phyloP scores from a whole-genome alignment of 2,113 vertebrate genomes.

The Toxostoma redivivum region DNA sequence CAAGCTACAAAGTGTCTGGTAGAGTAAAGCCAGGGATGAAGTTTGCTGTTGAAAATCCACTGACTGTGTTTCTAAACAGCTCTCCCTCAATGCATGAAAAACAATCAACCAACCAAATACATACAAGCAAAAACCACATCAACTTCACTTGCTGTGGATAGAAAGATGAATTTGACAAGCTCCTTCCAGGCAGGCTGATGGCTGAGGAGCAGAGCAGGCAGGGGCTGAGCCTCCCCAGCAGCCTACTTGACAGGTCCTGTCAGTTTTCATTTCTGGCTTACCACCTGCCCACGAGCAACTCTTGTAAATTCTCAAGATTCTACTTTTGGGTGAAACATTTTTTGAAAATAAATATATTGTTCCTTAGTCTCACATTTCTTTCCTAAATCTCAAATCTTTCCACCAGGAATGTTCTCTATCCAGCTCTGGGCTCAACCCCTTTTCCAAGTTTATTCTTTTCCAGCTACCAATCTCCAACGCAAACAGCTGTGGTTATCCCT shows the following conservation, averaged over 20 bases:
- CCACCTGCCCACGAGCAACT: not conserved
- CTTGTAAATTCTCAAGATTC: not conserved
- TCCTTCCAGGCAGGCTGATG: conserved; percentile 4
- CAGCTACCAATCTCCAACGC: not conserved
- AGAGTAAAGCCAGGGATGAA: not conserved
- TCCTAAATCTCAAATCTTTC: not conserved
- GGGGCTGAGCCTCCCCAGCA: not conserved
- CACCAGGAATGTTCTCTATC: not conserved
- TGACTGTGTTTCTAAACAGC: not conserved
- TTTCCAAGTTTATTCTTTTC: not conserved
- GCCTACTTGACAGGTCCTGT: conserved; percentile 2
- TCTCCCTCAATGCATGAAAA: fast-evolving
- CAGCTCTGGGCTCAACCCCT: not conserved
- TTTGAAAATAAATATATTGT: not conserved
- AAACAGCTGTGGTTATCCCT: not conserved
- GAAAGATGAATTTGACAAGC: not conserved
- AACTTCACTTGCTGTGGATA: not conserved
- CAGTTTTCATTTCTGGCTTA: conserved; percentile 11
- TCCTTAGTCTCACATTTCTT: not conserved
- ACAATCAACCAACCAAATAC: not conserved
- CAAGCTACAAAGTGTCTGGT: not conserved
- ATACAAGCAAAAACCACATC: not conserved
- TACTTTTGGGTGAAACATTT: not conserved
- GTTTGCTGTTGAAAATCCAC: not conserved
- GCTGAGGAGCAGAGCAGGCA: not conserved